These are phyloP conservation scores for Spodoptera littoralis DNA, from an alignment of 2,888 invertebrate species.

Conservation along the genomic window DNA sequence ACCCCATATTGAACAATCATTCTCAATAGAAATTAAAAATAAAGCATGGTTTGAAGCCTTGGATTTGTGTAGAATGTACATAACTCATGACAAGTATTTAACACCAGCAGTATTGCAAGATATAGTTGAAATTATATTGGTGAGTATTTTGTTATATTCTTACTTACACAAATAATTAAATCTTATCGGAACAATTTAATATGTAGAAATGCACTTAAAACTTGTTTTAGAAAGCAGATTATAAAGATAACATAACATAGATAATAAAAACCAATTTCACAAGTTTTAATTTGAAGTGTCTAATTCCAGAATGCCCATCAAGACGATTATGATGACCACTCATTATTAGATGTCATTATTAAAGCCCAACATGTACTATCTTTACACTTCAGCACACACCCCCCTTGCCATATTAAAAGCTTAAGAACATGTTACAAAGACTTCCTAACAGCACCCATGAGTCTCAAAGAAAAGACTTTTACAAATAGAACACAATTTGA, in stretches of 20 bases:
- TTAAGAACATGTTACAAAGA: slow-evolving; percentile 75
- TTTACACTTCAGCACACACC: slow-evolving; percentile 77
- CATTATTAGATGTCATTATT: slow-evolving; percentile 69
- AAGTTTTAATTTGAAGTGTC: no score
- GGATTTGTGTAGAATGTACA: slow-evolving; percentile 75
- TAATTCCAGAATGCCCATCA: slow-evolving; percentile 83
- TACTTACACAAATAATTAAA: no score
- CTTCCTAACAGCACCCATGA: slow-evolving; percentile 77
- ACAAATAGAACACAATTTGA: slow-evolving; percentile 75
- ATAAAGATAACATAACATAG: no score
- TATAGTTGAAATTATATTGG: slow-evolving; percentile 83
- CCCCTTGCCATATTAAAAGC: slow-evolving; percentile 73
- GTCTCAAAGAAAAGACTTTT: slow-evolving; percentile 72
- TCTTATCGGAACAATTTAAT: no score
- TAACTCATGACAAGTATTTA: slow-evolving; percentile 75
- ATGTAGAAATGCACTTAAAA: no score
- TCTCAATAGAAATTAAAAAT: slow-evolving; percentile 77
- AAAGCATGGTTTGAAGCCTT: slow-evolving; percentile 83
- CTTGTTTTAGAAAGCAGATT: no score
- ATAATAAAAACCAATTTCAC: no score
- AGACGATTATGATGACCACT: slow-evolving; percentile 68
- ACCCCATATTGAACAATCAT: slow-evolving; percentile 72
- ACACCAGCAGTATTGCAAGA: slow-evolving; percentile 75
- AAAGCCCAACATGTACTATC: slow-evolving; percentile 77
- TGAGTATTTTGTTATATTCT: slow-evolving; percentile 57